phyloP scores from a whole-genome alignment of 2,113 vertebrate genomes.

The Arizona elegans region DNA sequence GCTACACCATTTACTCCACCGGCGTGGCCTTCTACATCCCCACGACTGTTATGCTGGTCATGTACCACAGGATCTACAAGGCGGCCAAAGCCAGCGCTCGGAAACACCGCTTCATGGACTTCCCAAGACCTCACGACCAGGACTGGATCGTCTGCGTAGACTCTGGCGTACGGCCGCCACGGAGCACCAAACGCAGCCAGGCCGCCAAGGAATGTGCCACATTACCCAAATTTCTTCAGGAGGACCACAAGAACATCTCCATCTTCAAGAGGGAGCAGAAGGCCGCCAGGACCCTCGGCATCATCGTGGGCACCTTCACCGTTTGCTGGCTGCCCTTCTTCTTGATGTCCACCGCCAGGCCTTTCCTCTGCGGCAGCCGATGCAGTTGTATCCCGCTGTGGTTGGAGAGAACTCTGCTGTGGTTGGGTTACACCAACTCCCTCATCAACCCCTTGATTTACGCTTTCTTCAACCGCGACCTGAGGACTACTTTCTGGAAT shows the following conservation, averaged over 20 bases:
- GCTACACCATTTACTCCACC: conserved; percentile 73
- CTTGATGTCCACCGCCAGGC: conserved; percentile 69
- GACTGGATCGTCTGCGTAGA: conserved; percentile 63
- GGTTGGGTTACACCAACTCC: conserved; percentile 75
- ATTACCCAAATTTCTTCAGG: conserved; percentile 68
- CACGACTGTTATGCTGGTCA: conserved; percentile 72
- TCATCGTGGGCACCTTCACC: conserved; percentile 70
- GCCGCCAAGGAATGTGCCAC: conserved; percentile 66
- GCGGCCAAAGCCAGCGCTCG: conserved; percentile 69
- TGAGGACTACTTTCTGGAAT: conserved; percentile 77
- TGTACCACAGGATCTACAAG: conserved; percentile 74
- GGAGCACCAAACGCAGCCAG: conserved; percentile 56
- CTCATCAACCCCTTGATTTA: conserved; percentile 76
- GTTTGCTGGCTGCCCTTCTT: conserved; percentile 76
- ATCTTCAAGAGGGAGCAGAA: conserved; percentile 77
- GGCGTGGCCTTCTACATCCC: conserved; percentile 76
- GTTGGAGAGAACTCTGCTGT: conserved; percentile 73
- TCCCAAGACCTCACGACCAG: conserved; percentile 58
- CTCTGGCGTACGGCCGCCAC: conserved; percentile 44
- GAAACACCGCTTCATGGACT: conserved; percentile 71
- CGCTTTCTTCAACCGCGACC: conserved; percentile 73
- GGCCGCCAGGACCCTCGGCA: conserved; percentile 71
- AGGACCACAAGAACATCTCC: conserved; percentile 73
- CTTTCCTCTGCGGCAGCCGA: conserved; percentile 70
- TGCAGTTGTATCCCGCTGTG: conserved; percentile 72